Conservation (phyloP, 2,113 vertebrate genomes). For the Clarias magur region DNA sequence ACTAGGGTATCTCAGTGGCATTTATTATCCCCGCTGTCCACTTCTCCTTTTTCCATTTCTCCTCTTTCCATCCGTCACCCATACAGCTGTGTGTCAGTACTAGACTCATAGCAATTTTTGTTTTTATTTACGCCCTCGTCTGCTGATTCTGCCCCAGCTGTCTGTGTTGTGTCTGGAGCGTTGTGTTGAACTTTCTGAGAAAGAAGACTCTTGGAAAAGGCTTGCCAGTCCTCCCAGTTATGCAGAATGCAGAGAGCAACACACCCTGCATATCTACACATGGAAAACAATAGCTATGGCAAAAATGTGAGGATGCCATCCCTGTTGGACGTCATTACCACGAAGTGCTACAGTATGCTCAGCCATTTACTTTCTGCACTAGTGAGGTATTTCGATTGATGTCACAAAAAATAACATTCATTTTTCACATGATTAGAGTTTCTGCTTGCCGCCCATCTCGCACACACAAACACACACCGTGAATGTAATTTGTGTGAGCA, state of each 20-base stretch:
- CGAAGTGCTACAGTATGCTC: slow-evolving; percentile 12
- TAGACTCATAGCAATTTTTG: slow-evolving; percentile 76
- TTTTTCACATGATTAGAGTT: not conserved
- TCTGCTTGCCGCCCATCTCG: not conserved
- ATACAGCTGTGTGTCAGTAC: slow-evolving; percentile 73
- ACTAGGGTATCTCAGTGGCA: slow-evolving; percentile 76
- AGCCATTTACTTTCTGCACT: slow-evolving; percentile 40
- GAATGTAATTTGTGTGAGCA: not conserved
- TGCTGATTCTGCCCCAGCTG: slow-evolving; percentile 76
- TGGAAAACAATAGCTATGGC: slow-evolving; percentile 73
- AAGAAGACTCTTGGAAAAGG: slow-evolving; percentile 76
- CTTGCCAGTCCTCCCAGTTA: slow-evolving; percentile 78
- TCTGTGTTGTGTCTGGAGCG: slow-evolving; percentile 96
- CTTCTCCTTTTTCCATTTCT: slow-evolving; percentile 60
- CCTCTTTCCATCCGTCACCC: slow-evolving; percentile 79
- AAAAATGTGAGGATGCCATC: slow-evolving; percentile 57
- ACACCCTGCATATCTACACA: slow-evolving; percentile 62
- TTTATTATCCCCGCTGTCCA: slow-evolving; percentile 74
- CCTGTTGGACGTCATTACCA: slow-evolving; percentile 27
- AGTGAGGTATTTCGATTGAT: slow-evolving; percentile 31
- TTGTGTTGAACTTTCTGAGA: slow-evolving; percentile 68
- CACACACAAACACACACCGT: not conserved
- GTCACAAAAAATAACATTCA: slow-evolving; percentile 7
- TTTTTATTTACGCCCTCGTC: slow-evolving; percentile 80
- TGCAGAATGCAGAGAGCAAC: slow-evolving; percentile 68